A percentile compares a stretch with the other conserved stretches of the same genome.
Evolutionary conservation across 2,888 invertebrate species (phyloP).

Genomic region (Lottia gigantea): DNA sequence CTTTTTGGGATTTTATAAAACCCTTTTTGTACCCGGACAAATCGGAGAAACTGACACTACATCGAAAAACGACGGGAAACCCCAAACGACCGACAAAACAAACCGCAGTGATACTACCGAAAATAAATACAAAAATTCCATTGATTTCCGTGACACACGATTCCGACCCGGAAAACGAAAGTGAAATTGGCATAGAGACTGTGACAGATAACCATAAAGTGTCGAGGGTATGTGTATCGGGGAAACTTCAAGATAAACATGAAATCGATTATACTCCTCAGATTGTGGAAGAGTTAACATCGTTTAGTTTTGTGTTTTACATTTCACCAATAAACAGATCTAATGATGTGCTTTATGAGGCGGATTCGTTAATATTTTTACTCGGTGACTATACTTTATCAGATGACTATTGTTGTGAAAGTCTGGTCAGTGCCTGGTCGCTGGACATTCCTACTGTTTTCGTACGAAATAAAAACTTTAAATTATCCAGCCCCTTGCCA

Average conservation of each 20-base stretch:
- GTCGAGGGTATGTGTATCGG: background rate
- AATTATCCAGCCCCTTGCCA: slow-evolving; percentile 31
- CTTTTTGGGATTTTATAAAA: slow-evolving; percentile 22
- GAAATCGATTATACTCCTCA: background rate
- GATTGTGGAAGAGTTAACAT: background rate
- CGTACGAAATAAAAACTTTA: slow-evolving; percentile 27
- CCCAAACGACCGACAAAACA: background rate
- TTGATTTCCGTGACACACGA: slow-evolving; percentile 22
- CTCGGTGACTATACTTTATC: slow-evolving; percentile 19
- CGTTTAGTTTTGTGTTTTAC: background rate
- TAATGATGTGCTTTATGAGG: slow-evolving; percentile 9
- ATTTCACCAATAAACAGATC: background rate
- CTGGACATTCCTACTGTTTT: slow-evolving; percentile 28
- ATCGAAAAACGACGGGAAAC: background rate
- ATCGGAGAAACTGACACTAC: background rate
- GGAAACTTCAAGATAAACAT: background rate
- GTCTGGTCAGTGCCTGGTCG: slow-evolving; percentile 25
- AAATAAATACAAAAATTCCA: slow-evolving; percentile 12
- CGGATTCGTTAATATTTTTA: slow-evolving; percentile 24
- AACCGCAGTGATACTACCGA: background rate
- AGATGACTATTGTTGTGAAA: slow-evolving; percentile 20
- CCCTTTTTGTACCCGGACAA: slow-evolving; percentile 18
- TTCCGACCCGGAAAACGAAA: slow-evolving; percentile 12
- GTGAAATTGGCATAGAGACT: background rate
- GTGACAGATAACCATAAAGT: background rate